Evolutionary conservation across 2,113 vertebrate genomes (phyloP).

Genomic region (Tetrax tetrax): DNA sequence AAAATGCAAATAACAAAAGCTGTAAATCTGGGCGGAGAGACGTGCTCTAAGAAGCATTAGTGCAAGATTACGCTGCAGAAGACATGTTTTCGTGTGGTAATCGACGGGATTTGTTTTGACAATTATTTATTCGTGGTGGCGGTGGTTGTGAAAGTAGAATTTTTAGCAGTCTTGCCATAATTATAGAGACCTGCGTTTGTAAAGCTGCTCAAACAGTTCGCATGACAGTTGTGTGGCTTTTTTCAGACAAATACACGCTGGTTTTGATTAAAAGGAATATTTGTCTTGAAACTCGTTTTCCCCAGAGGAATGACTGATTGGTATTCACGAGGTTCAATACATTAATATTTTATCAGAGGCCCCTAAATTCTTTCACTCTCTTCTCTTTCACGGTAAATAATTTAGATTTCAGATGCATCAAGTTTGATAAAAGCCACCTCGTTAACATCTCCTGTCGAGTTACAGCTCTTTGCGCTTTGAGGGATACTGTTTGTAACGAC

Average conservation of each 20-base stretch:
- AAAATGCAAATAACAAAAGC: conserved; percentile 16
- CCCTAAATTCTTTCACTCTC: background rate
- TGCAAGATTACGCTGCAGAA: background rate
- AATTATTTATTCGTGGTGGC: background rate
- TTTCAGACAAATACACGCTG: background rate
- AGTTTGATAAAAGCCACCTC: conserved; percentile 11
- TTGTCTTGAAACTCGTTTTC: background rate
- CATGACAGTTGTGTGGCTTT: background rate
- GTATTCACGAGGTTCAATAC: background rate
- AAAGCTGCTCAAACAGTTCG: conserved; percentile 23
- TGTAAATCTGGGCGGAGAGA: background rate
- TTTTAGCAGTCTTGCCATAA: background rate
- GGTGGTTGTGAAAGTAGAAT: background rate
- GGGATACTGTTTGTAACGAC: background rate
- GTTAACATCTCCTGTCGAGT: conserved; percentile 2
- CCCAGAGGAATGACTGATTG: background rate
- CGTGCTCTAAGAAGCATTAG: conserved; percentile 3
- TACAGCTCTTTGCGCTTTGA: background rate
- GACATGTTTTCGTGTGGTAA: background rate
- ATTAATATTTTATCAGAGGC: conserved; percentile 33
- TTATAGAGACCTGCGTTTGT: background rate
- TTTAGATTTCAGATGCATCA: conserved; percentile 29
- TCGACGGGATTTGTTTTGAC: conserved; percentile 28
- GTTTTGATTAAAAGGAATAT: conserved; percentile 10
- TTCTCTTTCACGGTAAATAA: conserved; percentile 35